Conservation (phyloP, 2,888 invertebrate species). For the Shargacucullia verbasci region DNA sequence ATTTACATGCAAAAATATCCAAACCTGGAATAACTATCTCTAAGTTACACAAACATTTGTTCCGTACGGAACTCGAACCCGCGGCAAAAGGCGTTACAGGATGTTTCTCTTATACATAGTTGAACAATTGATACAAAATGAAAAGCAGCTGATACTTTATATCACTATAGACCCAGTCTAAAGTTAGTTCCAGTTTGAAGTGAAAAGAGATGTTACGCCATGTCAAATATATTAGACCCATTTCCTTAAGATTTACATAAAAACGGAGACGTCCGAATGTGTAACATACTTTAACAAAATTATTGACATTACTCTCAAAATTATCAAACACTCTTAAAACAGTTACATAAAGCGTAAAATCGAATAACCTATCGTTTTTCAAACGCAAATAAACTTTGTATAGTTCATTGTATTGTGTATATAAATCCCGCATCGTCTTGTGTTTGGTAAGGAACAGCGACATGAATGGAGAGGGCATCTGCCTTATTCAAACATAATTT, state of each 20-base stretch:
- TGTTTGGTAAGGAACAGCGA: constrained; percentile 48
- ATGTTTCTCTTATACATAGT: no score
- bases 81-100: no score
- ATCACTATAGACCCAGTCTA: neutral
- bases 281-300: constrained; percentile 19
- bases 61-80: no score
- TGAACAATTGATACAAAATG: no score
- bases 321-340: neutral
- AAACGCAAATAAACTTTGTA: constrained; percentile 14
- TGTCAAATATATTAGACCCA: constrained; percentile 51
- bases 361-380: neutral
- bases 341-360: constrained; percentile 11
- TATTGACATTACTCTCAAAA: neutral
- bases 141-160: no score
- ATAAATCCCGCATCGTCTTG: constrained; percentile 49
- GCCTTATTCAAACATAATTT: constrained; percentile 49
- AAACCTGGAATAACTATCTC: no score
- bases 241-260: constrained; percentile 40
- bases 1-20: no score
- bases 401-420: constrained; percentile 26
- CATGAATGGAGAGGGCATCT: constrained; percentile 52
- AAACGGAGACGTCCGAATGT: constrained; percentile 34
- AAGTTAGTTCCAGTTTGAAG: constrained; percentile 23
- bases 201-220: constrained; percentile 40
- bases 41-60: no score